Evolutionary conservation across 2,113 vertebrate species (phyloP), one percentile per base, ranked within the genome.

Genomic region (Uropsilus gracilis): DNA sequence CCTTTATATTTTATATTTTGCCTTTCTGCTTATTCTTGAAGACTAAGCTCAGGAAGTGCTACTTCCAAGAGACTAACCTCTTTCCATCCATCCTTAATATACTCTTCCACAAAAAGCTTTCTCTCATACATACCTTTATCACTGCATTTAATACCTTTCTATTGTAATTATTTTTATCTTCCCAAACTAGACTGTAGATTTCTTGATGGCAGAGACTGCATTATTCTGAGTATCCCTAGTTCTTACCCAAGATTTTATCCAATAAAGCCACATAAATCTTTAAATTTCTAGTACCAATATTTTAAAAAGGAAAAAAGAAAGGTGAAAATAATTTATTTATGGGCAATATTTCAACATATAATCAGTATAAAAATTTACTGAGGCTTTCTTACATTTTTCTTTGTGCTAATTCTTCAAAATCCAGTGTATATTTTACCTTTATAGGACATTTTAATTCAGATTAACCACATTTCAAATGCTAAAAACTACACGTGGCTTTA

Each of bases 311-410:
- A 86, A 59, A 83, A 92, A 61, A 78, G 13, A 46, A 93, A 90
- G 34, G 28, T 88, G 32, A 71, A 61, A 89, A 34, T 69, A 46
- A 81, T 94, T 89, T 95, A 89, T 88, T 91, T 90, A 72, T 26
- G 61, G 86, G 91, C 89, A 50, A 80, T 82, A 71, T 92, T 93
- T 95, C 13, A 72, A 76, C 5, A 73, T 83, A 14, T 88, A 71
- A 46, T 66, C 50, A 69, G 8, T 77, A 71, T 86, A 86, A 92
- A 94, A 69, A 63, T 59, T 68, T 64, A 72, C 57, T 89, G 48
- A 91, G 16, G 73, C 9, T 37, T 91, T 71, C n/a, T 77, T 84
- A 59, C 11, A 46, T 59, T 94, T 94, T 94, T 66, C 17, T 90
- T 81, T 10, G 37, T 55, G 66, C n/a, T n/a, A n/a, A n/a, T n/a